These are phyloP conservation scores for Teleopsis dalmanni DNA, from an alignment of 1,140 invertebrate species.

Conservation along the genomic window DNA sequence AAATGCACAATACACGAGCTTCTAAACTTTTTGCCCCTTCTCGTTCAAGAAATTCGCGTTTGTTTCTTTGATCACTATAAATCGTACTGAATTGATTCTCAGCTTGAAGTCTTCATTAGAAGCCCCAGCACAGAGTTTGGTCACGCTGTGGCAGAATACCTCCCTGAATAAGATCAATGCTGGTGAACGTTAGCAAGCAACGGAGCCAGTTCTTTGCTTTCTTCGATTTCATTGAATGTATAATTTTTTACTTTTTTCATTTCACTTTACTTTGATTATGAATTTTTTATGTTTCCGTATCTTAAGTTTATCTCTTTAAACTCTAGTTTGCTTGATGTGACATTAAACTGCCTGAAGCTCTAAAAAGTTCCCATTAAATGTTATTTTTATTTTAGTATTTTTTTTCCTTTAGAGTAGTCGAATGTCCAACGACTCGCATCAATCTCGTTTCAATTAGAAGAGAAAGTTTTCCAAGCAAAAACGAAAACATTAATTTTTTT, in stretches of 20 bases:
- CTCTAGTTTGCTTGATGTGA: conserved; percentile 2
- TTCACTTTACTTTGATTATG: not conserved
- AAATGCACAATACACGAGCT: too few relatives aligned
- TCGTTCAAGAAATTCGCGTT: conserved; percentile 30
- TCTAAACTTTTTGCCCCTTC: too few relatives aligned
- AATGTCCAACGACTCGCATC: too few relatives aligned
- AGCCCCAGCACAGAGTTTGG: conserved; percentile 22
- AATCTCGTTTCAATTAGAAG: too few relatives aligned
- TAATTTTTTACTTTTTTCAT: not conserved
- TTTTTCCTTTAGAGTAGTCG: too few relatives aligned
- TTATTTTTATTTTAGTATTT: too few relatives aligned
- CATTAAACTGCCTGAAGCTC: conserved; percentile 2
- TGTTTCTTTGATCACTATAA: conserved; percentile 43
- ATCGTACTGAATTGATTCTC: conserved; percentile 44
- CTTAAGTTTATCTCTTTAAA: not conserved
- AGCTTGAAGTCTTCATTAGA: conserved; percentile 41
- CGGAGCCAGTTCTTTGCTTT: not conserved
- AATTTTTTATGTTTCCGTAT: not conserved
- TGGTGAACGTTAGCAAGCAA: conserved; percentile 5
- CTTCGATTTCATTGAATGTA: not conserved
- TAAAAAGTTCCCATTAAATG: conserved; percentile 4
- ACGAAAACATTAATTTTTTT: too few relatives aligned
- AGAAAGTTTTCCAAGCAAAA: too few relatives aligned
- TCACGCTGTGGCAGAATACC: not conserved
- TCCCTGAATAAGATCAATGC: not conserved